Conservation (phyloP, 2,888 invertebrate genomes). For the Neria commutata region DNA sequence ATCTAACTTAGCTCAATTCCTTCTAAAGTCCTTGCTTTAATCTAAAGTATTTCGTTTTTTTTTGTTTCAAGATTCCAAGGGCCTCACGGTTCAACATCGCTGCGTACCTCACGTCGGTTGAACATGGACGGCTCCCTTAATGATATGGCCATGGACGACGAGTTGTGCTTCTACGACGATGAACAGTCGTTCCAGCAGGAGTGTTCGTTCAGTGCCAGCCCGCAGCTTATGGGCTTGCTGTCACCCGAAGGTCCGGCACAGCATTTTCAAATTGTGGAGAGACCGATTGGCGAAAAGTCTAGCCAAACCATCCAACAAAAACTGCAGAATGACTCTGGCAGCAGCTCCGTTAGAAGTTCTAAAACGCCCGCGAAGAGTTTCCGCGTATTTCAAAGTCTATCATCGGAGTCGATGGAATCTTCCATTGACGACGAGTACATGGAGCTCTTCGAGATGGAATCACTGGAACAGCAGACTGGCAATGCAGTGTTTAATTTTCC, state of each 20-base stretch:
- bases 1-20: background rate
- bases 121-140: constrained; percentile 32
- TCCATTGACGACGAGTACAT: constrained; percentile 70
- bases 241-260: constrained; percentile 60
- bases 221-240: constrained; percentile 51
- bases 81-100: background rate
- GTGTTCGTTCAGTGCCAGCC: constrained; percentile 41
- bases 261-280: constrained; percentile 51
- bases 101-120: constrained; percentile 28
- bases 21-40: constrained; percentile 3
- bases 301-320: constrained; percentile 30
- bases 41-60: constrained; percentile 15
- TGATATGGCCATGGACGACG: constrained; percentile 54
- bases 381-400: constrained; percentile 63
- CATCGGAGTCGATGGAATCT: constrained; percentile 66
- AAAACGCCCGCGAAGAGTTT: constrained; percentile 55
- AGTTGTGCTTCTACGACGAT: constrained; percentile 58
- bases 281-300: constrained; percentile 22
- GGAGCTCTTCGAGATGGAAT: constrained; percentile 69
- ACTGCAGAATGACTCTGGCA: constrained; percentile 16
- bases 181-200: constrained; percentile 30
- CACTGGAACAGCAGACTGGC: constrained; percentile 59
- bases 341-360: constrained; percentile 33
- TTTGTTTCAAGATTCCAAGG: constrained; percentile 34
- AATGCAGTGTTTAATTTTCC: constrained; percentile 61